These are phyloP conservation scores for Platycercus adscitus DNA, from an alignment of 2,113 vertebrate genomes.

Conservation along the genomic window DNA sequence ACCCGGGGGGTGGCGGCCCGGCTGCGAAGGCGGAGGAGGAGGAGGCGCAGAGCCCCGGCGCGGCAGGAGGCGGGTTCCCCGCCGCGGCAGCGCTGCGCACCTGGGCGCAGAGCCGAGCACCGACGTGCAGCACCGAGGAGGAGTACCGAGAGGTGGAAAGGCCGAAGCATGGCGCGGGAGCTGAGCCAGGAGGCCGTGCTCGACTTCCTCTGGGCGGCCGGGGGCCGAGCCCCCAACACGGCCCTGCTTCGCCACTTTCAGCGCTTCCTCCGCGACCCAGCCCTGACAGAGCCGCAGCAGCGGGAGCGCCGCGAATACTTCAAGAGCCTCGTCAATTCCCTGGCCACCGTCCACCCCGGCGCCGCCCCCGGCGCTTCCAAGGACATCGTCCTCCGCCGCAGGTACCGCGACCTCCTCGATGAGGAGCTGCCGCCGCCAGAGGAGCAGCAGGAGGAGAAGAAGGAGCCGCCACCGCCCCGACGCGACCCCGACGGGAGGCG, in stretches of 20 bases:
- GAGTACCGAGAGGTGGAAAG: not conserved
- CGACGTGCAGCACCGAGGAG: not conserved
- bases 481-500: not conserved
- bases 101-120: not conserved
- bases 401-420: slow-evolving; percentile 75
- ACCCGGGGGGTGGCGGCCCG: not conserved
- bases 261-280: slow-evolving; percentile 81
- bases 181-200: slow-evolving; percentile 88
- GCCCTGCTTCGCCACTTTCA: slow-evolving; percentile 85
- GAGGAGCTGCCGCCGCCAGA: slow-evolving; percentile 61
- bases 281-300: slow-evolving; percentile 68
- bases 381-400: slow-evolving; percentile 82
- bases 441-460: not conserved
- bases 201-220: slow-evolving; percentile 80
- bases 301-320: slow-evolving; percentile 85
- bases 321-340: slow-evolving; percentile 89
- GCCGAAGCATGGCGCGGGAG: slow-evolving; percentile 81
- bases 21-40: not conserved
- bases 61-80: slow-evolving; percentile 25
- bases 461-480: not conserved
- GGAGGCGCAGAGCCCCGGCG: not conserved
- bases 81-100: not conserved
- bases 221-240: slow-evolving; percentile 84
- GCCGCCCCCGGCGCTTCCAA: slow-evolving; percentile 75
- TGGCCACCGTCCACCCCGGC: slow-evolving; percentile 86